Evolutionary conservation across 2,797 vertebrate species (phyloP).

Genomic region (Ispidina picta): DNA sequence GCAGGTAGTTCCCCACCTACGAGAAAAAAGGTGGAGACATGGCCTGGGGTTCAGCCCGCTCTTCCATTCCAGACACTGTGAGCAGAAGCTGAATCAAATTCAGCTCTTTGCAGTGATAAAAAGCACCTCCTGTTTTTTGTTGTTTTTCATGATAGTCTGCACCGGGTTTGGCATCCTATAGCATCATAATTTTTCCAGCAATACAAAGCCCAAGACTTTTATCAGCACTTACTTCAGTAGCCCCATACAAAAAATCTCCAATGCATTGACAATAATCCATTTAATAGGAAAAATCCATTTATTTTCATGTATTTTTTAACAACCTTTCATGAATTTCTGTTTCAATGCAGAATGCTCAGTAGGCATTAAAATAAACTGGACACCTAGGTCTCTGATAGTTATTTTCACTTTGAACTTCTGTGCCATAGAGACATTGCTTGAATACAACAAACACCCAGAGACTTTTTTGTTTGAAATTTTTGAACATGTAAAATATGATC

Average conservation of each 20-base stretch:
- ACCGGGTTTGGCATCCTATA: background rate
- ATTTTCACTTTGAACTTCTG: background rate
- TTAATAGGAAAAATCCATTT: background rate
- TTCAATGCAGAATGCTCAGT: background rate
- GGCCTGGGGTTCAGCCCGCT: background rate
- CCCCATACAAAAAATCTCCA: background rate
- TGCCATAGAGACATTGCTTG: background rate
- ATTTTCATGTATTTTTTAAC: background rate
- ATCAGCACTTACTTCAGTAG: background rate
- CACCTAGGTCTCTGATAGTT: background rate
- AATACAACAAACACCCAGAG: background rate
- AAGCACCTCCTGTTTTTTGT: too few relatives aligned
- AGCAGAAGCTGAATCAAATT: background rate
- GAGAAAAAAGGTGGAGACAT: background rate
- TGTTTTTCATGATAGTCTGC: background rate
- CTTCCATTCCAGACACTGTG: background rate
- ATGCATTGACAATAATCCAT: background rate
- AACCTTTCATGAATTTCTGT: background rate
- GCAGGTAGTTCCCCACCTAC: conserved; percentile 97
- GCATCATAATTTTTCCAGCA: accelerated
- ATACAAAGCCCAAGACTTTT: background rate
- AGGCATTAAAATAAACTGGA: background rate
- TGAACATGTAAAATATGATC: background rate
- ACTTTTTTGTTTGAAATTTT: background rate
- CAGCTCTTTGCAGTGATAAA: background rate